Evolutionary conservation across 1,140 invertebrate genomes (phyloP).

Genomic region (Drosophila neocordata): DNA sequence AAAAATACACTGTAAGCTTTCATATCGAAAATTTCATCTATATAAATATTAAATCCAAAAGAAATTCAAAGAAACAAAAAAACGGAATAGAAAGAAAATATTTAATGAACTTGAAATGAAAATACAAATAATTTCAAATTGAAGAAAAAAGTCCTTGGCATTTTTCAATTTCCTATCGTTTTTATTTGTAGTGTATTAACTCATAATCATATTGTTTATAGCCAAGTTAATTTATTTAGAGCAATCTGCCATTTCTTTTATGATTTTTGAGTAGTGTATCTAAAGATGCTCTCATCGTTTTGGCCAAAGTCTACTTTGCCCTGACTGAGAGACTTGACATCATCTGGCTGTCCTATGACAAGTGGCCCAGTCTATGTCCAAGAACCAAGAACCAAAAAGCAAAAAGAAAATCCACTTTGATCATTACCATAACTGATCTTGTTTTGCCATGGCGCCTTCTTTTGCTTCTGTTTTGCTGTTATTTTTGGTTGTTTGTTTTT

Average conservation of each 20-base stretch:
- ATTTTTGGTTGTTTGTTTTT: slow-evolving; percentile 43
- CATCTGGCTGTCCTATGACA: slow-evolving; percentile 49
- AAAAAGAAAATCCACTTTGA: slow-evolving; percentile 64
- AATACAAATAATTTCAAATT: too few species aligned
- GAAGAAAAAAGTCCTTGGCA: too few species aligned
- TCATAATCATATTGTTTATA: neutral
- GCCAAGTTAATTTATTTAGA: too few species aligned
- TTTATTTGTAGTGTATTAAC: neutral
- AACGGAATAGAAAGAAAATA: too few species aligned
- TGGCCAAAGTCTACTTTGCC: slow-evolving; percentile 31
- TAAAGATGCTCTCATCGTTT: slow-evolving; percentile 17
- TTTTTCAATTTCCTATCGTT: too few species aligned
- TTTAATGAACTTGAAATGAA: neutral
- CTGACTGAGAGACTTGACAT: slow-evolving; percentile 9
- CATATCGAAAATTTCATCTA: neutral
- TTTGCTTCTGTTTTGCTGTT: slow-evolving; percentile 20
- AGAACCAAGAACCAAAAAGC: slow-evolving; percentile 45
- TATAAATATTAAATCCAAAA: neutral
- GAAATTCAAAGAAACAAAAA: neutral
- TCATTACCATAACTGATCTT: slow-evolving; percentile 80
- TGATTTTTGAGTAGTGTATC: neutral
- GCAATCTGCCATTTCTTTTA: too few species aligned
- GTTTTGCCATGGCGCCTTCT: slow-evolving; percentile 66
- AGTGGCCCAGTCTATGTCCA: slow-evolving; percentile 40
- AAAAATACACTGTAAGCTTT: neutral